Evolutionary conservation across 2,888 invertebrate genomes (phyloP), one percentile per base, ranked within the genome.

Genomic region (Oscheius onirici): DNA sequence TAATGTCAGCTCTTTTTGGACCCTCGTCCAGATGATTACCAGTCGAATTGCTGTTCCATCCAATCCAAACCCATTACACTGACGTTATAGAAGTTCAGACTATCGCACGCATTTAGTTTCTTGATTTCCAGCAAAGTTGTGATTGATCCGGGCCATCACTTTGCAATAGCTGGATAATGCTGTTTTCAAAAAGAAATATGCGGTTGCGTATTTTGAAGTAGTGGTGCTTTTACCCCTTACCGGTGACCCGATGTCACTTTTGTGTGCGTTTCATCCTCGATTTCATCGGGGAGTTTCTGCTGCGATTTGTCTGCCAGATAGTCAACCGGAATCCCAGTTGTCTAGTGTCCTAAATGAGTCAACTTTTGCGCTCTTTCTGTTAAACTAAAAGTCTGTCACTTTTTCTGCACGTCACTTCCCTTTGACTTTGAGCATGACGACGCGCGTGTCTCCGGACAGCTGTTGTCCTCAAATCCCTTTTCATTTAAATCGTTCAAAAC

Each of bases 371-470:
- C 8, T 34, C 34, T 34, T 34, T 34, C 34, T 46, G 46, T 46
- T 46, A 46, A 46, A 46, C 46, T 46, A 13, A 15, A 51, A 51
- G 17, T n/a, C 55, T 58, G 58, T 58, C 58, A 58, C 41, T 58
- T 43, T 58, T 58, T 58, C 58, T 41, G 17, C 52, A 58, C 58
- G 58, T 58, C 58, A 58, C 58, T 58, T 58, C 58, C 58, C 28
- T n/a, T 15, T n/a, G 26, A 17, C 8, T 41, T 15, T 17, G 34
- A 40, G 40, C 58, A 58, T 58, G 58, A 58, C 41, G 58, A 58
- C 20, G 40, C 52, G 46, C 46, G 24, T 8, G 52, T 52, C 22
- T 3, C 24, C 52, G 22, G 22, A 52, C 52, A 52, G 52, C 52
- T 52, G 52, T 52, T 52, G n/a, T 46, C 5, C 46, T 22, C 52